A percentile compares a stretch with the other conserved stretches of the same genome.
Conservation (phyloP, 2,888 invertebrate genomes). For the Dicranocentrus wangi region DNA sequence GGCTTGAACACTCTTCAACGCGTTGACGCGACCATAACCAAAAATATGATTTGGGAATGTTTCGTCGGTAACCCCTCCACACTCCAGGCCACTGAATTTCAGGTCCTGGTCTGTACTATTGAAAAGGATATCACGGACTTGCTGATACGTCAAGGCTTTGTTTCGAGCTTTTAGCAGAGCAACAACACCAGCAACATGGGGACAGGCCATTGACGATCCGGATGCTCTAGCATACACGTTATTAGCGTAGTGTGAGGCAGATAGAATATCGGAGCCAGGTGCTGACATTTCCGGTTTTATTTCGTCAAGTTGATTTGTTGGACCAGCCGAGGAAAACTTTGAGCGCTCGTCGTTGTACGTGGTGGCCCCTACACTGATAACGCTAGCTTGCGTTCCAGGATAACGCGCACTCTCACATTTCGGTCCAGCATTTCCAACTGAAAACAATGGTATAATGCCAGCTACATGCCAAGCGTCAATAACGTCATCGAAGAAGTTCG, state of each 20-base stretch:
- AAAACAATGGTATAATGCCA: constrained; percentile 40
- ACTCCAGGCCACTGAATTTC: neutral
- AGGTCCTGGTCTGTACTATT: constrained; percentile 36
- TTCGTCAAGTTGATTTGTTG: constrained; percentile 24
- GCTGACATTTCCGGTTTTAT: constrained; percentile 66
- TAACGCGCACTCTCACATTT: constrained; percentile 20
- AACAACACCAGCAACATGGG: constrained; percentile 53
- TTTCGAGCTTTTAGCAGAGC: constrained; percentile 37
- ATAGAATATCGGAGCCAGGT: constrained; percentile 59
- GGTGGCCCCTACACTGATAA: constrained; percentile 28
- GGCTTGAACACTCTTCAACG: constrained; percentile 16
- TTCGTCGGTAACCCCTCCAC: constrained; percentile 15
- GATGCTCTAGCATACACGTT: constrained; percentile 41
- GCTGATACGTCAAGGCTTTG: neutral
- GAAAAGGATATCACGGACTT: constrained; percentile 1
- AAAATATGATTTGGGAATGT: constrained; percentile 50
- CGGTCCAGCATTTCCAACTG: constrained; percentile 39
- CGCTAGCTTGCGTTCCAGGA: constrained; percentile 39
- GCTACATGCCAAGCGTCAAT: constrained; percentile 35
- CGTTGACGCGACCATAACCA: constrained; percentile 33
- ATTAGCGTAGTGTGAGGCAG: constrained; percentile 52
- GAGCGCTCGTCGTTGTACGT: neutral
- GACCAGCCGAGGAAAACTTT: constrained; percentile 51
- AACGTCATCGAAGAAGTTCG: constrained; percentile 25
- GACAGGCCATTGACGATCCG: constrained; percentile 65